A percentile compares a stretch with the other conserved stretches of the same genome.
These are phyloP conservation scores for Cinclus cinclus DNA, from an alignment of 2,113 vertebrate species.

Conservation along the genomic window DNA sequence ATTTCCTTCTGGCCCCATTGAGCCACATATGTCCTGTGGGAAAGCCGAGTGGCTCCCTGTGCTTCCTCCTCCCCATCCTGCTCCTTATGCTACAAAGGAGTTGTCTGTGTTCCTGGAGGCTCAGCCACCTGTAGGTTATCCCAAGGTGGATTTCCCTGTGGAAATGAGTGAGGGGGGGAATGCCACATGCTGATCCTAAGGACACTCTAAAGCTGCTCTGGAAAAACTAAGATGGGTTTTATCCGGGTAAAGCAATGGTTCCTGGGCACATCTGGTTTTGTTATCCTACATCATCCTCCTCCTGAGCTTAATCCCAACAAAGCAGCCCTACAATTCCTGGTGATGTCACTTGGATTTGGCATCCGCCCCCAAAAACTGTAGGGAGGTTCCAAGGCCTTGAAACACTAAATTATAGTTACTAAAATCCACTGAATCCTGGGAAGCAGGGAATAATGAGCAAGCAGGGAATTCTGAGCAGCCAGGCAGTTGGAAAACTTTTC, in stretches of 20 bases:
- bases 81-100: background rate
- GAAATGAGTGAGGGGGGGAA: background rate
- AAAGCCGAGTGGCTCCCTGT: background rate
- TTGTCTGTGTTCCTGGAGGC: background rate
- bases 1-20: background rate
- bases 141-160: background rate
- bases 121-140: background rate
- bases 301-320: background rate
- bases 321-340: background rate
- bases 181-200: background rate
- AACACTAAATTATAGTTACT: background rate
- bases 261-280: accelerated
- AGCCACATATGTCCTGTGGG: background rate
- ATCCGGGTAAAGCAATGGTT: background rate
- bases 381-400: background rate
- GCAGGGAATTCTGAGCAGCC: background rate
- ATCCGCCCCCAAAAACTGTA: background rate
- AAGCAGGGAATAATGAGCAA: background rate
- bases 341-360: background rate
- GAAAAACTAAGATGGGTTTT: background rate
- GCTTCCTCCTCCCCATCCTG: background rate
- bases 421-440: background rate
- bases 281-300: background rate
- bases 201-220: accelerated
- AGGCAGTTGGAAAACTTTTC: background rate